Evolutionary conservation across 2,888 invertebrate species (phyloP).

Genomic region (Cataglyphis rosenhaueri): DNA sequence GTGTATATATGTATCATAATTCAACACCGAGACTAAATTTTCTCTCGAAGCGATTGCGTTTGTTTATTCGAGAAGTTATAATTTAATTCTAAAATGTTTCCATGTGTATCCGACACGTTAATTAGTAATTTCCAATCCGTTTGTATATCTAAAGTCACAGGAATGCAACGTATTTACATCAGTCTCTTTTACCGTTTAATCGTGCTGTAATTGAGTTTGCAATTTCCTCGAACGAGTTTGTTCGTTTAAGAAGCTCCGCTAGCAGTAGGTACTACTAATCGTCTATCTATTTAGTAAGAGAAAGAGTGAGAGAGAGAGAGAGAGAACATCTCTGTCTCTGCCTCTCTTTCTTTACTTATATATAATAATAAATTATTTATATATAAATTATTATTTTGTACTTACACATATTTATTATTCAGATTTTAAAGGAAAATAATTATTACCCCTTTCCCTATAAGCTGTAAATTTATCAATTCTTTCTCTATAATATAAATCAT

Average conservation of each 20-base stretch:
- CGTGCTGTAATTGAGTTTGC: slow-evolving; percentile 7
- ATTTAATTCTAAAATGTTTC: slow-evolving; percentile 30
- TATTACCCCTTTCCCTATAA: background rate
- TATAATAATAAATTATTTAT: no score
- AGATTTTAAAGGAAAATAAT: background rate
- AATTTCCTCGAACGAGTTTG: background rate
- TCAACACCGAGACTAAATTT: background rate
- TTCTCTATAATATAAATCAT: background rate
- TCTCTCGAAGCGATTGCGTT: slow-evolving; percentile 18
- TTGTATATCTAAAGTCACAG: background rate
- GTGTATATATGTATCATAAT: slow-evolving; percentile 1
- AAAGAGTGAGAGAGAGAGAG: no score
- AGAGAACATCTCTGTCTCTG: background rate
- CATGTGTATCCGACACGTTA: background rate
- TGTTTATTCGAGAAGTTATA: slow-evolving; percentile 1
- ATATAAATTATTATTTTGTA: background rate
- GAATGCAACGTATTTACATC: background rate
- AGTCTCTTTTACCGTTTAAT: slow-evolving; percentile 5
- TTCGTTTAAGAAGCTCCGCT: background rate
- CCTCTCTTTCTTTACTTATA: no score
- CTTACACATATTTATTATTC: background rate
- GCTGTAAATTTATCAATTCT: background rate
- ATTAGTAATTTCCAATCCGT: slow-evolving; percentile 37
- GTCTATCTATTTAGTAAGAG: background rate
- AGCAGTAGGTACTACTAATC: background rate